These are phyloP conservation scores for Tokudaia muenninki DNA, from an alignment of 2,797 vertebrate genomes.

Conservation along the genomic window DNA sequence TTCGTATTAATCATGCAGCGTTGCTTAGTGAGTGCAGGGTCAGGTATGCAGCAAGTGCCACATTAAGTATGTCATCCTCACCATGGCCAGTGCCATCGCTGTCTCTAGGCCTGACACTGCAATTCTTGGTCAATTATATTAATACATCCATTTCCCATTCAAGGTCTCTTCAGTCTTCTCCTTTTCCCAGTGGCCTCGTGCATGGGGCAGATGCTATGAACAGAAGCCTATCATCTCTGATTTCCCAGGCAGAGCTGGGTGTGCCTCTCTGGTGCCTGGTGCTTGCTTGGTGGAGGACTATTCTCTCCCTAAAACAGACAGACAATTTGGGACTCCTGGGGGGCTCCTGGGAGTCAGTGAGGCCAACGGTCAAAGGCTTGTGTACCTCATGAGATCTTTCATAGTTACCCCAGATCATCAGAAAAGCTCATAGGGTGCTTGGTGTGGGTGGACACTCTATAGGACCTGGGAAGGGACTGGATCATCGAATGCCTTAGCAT, in stretches of 20 bases:
- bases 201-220: neutral
- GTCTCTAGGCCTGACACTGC: neutral
- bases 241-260: neutral
- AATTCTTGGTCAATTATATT: conserved; percentile 9
- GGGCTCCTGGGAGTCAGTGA: neutral
- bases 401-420: neutral
- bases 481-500: neutral
- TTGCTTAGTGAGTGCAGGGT: neutral
- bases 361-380: neutral
- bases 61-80: neutral
- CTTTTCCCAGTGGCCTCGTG: neutral
- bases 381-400: neutral
- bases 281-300: no score
- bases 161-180: conserved; percentile 19
- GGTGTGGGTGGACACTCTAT: neutral
- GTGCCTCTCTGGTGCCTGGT: neutral
- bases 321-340: neutral
- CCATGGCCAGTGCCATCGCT: fast-evolving
- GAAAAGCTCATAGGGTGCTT: neutral
- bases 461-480: neutral
- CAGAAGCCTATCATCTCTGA: neutral
- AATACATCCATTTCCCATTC: neutral
- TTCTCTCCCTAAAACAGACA: neutral
- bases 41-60: neutral
- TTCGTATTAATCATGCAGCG: neutral